phyloP scores from a whole-genome alignment of 2,113 vertebrate genomes.

The Theropithecus gelada region DNA sequence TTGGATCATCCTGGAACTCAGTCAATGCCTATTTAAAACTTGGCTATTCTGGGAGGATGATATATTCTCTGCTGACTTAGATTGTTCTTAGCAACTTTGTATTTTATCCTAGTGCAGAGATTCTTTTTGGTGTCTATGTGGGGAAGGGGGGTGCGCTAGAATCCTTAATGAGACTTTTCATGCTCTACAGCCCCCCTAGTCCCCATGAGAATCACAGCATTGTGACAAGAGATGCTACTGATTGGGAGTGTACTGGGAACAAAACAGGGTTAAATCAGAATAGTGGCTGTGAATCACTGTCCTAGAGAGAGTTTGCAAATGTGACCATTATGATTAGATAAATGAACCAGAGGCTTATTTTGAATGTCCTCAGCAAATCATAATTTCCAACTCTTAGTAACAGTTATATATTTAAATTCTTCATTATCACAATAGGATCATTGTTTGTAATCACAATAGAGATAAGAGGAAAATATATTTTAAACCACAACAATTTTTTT shows the following conservation, averaged over 20 bases:
- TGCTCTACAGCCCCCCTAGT: neutral
- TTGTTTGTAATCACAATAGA: conserved; percentile 24
- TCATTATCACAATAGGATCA: neutral
- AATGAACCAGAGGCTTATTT: neutral
- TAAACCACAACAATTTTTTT: neutral
- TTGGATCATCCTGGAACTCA: conserved; percentile 49
- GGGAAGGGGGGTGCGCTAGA: neutral
- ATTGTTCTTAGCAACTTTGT: conserved; percentile 66
- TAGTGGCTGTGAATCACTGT: neutral
- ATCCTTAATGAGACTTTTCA: neutral
- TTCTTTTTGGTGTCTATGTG: neutral
- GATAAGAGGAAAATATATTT: conserved; percentile 33
- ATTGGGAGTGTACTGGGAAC: neutral
- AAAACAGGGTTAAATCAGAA: neutral
- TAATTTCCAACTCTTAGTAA: neutral
- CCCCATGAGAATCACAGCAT: neutral
- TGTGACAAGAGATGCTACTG: neutral
- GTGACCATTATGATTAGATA: neutral
- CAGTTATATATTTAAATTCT: conserved; percentile 1
- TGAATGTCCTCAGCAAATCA: neutral
- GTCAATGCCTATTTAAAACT: conserved; percentile 69
- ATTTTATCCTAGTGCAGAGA: conserved; percentile 1
- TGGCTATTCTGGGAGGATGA: conserved; percentile 51
- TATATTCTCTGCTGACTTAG: conserved; percentile 47
- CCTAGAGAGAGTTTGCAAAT: neutral